Base-by-base conservation (phyloP, 2,888 invertebrate species). In the Alcis repandata region DNA sequence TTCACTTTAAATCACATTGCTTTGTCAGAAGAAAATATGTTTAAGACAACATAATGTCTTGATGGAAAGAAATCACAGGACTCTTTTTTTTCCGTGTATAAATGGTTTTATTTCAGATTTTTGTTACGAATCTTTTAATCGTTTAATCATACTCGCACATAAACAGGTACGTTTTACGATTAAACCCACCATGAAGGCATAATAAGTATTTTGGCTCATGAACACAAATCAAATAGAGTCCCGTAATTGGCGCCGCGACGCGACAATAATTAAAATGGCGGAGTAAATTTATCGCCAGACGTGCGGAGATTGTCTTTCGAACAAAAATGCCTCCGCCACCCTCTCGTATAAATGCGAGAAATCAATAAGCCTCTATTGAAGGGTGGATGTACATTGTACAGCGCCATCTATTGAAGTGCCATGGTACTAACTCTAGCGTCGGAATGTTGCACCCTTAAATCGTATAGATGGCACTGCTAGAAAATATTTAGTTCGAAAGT, bases 401-500 rank as follows among this genome's bases (percentile, higher is more conserved):
- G 63, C 64, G 71, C 69, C 65, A 69, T 77, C 84, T 83, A 75
- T 53, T 68, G 75, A 74, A 32, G 64, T 17, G 36, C 6, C 11
- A 41, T 19, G 20, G 76, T 70, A 83, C 75, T 76, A 71, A n/a
- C n/a, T 59, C 0, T 27, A 32, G 9, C 13, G 46, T 45, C 41
- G n/a, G 19, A 54, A 54, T 45, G 58, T 68, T 43, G 51, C 27
- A 1, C n/a, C 20, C 40, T 59, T 62, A 4, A 49, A 54, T 51
- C 19, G 45, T 45, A 71, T 72, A 83, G 84, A 77, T 80, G 82
- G 76, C 82, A 78, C 59, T 76, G 59, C 61, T 36, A 38, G 43
- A 13, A 38, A 45, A 22, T 19, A n/a, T 22, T 46, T 22, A 11
- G 7, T 46, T 43, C 2, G 2, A n/a, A n/a, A n/a, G n/a, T n/a